Conservation (phyloP, 2,113 vertebrate genomes). For the Chamaea fasciata region DNA sequence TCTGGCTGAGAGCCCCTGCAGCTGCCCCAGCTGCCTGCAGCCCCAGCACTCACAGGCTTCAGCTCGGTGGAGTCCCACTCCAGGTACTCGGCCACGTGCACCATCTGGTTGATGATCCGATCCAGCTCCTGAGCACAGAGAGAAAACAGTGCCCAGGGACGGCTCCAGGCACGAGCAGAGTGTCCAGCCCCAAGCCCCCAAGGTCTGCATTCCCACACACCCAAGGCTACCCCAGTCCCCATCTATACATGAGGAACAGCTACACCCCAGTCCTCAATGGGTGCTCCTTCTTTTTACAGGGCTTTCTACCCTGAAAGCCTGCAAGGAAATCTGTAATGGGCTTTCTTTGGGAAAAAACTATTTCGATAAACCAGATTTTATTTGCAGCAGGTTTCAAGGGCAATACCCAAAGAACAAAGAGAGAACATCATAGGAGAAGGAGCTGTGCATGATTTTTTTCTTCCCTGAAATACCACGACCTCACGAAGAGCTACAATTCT, state of each 20-base stretch:
- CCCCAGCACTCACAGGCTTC: conserved; percentile 73
- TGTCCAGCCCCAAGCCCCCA: neutral
- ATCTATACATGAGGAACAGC: rapidly evolving
- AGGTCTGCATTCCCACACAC: rapidly evolving
- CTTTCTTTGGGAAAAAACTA: neutral
- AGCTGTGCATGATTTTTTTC: neutral
- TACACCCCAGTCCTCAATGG: neutral
- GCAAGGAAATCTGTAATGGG: neutral
- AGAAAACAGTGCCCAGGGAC: rapidly evolving
- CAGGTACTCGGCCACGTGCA: conserved; percentile 92
- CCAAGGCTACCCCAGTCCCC: neutral
- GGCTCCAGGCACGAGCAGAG: rapidly evolving
- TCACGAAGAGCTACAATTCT: neutral
- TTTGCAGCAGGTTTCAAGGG: neutral
- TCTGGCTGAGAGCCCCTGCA: rapidly evolving
- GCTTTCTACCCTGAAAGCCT: neutral
- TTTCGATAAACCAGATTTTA: neutral
- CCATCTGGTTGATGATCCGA: conserved; percentile 93
- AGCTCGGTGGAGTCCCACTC: conserved; percentile 94
- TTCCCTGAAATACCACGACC: neutral
- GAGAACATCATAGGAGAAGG: neutral
- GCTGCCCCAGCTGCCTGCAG: neutral
- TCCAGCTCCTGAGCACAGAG: conserved; percentile 79
- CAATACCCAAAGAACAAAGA: neutral
- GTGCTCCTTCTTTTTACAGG: neutral